Evolutionary conservation across 2,113 vertebrate species (phyloP).

Genomic region (Reinhardtius hippoglossoides): DNA sequence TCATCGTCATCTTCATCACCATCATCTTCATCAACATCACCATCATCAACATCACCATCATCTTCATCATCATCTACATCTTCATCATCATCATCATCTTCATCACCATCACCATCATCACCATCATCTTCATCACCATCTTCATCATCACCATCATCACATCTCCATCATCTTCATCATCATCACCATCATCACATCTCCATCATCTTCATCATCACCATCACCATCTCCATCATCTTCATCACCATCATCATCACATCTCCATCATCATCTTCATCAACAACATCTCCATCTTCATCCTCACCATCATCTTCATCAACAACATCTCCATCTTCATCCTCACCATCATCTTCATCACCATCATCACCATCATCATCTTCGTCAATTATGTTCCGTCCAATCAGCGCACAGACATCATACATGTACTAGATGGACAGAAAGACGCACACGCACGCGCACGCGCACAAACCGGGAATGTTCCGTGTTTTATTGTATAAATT

Average conservation of each 20-base stretch:
- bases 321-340: conserved; percentile 74
- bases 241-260: conserved; percentile 86
- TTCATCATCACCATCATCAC: conserved; percentile 70
- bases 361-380: not conserved
- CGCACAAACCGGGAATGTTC: not conserved
- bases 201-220: conserved; percentile 82
- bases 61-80: too few species aligned
- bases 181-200: conserved; percentile 79
- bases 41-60: conserved; percentile 64
- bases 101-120: not conserved
- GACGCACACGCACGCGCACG: not conserved
- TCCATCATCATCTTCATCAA: conserved; percentile 74
- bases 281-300: conserved; percentile 80
- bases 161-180: conserved; percentile 24
- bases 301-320: conserved; percentile 80
- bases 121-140: conserved; percentile 76
- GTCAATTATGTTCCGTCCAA: not conserved
- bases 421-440: not conserved
- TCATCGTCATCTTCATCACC: too few species aligned
- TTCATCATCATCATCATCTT: conserved; percentile 47
- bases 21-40: too few species aligned
- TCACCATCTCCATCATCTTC: conserved; percentile 79
- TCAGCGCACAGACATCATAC: not conserved
- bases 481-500: not conserved
- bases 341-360: conserved; percentile 80